These are phyloP conservation scores for Gryllus bimaculatus DNA, from an alignment of 1,140 invertebrate species.

Conservation along the genomic window DNA sequence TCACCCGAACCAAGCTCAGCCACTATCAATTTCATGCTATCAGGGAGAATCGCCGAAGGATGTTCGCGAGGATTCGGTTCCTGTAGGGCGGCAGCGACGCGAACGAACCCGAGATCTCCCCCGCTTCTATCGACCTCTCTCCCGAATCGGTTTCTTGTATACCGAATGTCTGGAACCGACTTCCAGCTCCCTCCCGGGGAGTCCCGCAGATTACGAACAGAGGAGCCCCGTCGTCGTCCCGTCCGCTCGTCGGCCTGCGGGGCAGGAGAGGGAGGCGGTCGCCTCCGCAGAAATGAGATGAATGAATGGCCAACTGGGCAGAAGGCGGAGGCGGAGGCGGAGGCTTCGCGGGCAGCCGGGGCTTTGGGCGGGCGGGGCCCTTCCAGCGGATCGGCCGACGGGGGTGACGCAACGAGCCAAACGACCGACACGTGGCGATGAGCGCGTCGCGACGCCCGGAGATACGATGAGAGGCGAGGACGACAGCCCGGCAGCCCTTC, in stretches of 20 bases:
- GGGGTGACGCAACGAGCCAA: too few relatives aligned
- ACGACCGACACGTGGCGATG: too few relatives aligned
- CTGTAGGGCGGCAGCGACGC: background rate
- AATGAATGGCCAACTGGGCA: background rate
- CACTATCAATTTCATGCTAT: slow-evolving; percentile 1
- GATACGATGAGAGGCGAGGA: too few relatives aligned
- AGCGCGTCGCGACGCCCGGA: too few relatives aligned
- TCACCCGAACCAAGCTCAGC: background rate
- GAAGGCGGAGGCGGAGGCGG: background rate
- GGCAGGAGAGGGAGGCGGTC: background rate
- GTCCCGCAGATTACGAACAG: background rate
- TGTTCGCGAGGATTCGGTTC: background rate
- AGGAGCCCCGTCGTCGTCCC: background rate
- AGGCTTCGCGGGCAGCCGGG: background rate
- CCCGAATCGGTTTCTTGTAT: background rate
- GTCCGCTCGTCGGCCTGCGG: too few relatives aligned
- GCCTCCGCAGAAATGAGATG: background rate
- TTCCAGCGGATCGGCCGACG: too few relatives aligned
- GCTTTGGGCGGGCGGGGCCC: too few relatives aligned
- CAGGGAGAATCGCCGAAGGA: background rate
- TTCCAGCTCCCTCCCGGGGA: background rate
- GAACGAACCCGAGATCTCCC: background rate
- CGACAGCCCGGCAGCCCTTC: too few relatives aligned
- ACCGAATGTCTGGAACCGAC: background rate
- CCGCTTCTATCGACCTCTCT: background rate